These are phyloP conservation scores for Lepidocyrtoides sp. DNA, from an alignment of 2,888 invertebrate species.

Conservation along the genomic window DNA sequence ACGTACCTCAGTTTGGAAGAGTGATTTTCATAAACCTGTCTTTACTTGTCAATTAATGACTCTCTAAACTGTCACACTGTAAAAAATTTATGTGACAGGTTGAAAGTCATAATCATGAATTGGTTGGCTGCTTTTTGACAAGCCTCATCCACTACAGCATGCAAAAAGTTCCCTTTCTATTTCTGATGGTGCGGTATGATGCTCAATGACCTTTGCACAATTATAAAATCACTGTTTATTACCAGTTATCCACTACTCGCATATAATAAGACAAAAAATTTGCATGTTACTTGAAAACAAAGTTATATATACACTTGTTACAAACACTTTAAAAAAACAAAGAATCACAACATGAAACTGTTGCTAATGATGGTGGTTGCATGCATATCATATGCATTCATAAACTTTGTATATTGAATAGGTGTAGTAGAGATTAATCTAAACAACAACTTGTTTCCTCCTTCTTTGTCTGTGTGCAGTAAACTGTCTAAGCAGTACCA, in stretches of 20 bases:
- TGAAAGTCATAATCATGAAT: constrained; percentile 70
- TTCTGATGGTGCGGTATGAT: constrained; percentile 53
- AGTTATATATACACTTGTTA: background rate
- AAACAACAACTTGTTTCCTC: constrained; percentile 46
- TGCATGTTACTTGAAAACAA: constrained; percentile 29
- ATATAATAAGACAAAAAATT: constrained; percentile 23
- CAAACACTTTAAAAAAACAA: background rate
- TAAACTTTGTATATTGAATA: constrained; percentile 23
- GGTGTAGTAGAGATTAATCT: constrained; percentile 8
- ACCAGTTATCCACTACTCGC: constrained; percentile 7
- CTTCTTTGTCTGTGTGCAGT: constrained; percentile 53
- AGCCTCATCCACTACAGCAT: constrained; percentile 32
- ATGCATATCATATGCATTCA: background rate
- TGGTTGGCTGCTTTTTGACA: constrained; percentile 40
- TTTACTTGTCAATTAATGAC: constrained; percentile 73
- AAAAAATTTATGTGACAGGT: constrained; percentile 73
- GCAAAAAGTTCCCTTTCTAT: constrained; percentile 68
- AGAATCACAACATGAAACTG: background rate
- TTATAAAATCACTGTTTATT: constrained; percentile 4
- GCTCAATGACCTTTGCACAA: constrained; percentile 75
- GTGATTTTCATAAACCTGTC: constrained; percentile 66
- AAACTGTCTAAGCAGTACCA: constrained; percentile 32
- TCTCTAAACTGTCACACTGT: constrained; percentile 78
- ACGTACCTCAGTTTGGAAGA: constrained; percentile 34
- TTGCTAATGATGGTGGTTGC: background rate